Conservation (phyloP, 2,113 vertebrate genomes). For the Plestiodon gilberti region DNA sequence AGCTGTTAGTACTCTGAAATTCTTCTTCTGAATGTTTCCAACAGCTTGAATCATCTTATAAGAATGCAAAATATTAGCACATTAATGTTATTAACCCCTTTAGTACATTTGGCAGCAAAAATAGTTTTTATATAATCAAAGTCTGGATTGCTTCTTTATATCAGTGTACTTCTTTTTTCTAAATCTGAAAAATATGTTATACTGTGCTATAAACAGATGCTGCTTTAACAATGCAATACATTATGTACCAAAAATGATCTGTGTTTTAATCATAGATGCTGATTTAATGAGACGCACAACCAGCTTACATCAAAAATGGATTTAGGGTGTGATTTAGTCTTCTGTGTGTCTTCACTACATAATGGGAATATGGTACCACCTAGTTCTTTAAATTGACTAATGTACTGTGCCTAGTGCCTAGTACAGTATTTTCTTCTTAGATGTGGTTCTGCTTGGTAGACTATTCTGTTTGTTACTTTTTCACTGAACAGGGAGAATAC, state of each 20-base stretch:
- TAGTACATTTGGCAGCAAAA: slow-evolving; percentile 65
- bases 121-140: slow-evolving; percentile 65
- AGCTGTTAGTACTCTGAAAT: slow-evolving; percentile 63
- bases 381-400: slow-evolving; percentile 62
- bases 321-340: slow-evolving; percentile 94
- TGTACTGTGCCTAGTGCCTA: slow-evolving; percentile 60
- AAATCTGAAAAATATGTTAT: slow-evolving; percentile 97
- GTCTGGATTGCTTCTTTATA: slow-evolving; percentile 84
- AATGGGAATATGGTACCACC: slow-evolving; percentile 84
- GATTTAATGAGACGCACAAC: slow-evolving; percentile 96
- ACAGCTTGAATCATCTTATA: slow-evolving; percentile 61
- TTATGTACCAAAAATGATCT: slow-evolving; percentile 97
- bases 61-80: slow-evolving; percentile 65
- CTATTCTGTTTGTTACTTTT: slow-evolving; percentile 38
- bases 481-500: slow-evolving; percentile 15
- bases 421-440: slow-evolving; percentile 60
- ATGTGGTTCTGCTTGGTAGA: slow-evolving; percentile 50
- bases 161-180: slow-evolving; percentile 85
- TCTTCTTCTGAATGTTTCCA: slow-evolving; percentile 60
- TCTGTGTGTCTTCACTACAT: slow-evolving; percentile 87
- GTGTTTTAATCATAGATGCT: slow-evolving; percentile 97
- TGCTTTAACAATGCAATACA: slow-evolving; percentile 94
- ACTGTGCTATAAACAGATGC: slow-evolving; percentile 97
- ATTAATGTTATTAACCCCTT: slow-evolving; percentile 69
- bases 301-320: slow-evolving; percentile 94